These are phyloP conservation scores for Ypsolopha sequella DNA, from an alignment of 2,888 invertebrate genomes.

Conservation along the genomic window DNA sequence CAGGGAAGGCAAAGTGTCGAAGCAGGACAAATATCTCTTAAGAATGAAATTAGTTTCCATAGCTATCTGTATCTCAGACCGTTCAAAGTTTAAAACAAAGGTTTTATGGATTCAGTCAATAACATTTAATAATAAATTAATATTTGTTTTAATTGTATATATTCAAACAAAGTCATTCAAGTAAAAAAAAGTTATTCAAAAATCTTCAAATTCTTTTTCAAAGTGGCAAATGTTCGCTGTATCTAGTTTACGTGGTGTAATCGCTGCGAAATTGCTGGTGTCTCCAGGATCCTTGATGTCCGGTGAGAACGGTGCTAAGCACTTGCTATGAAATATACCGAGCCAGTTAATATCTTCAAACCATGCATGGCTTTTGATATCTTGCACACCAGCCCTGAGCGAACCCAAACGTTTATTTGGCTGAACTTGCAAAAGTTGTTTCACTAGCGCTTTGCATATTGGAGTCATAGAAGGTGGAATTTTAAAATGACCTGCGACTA, in stretches of 20 bases:
- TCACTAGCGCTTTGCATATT: constrained; percentile 83
- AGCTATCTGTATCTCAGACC: too few relatives aligned
- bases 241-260: constrained; percentile 62
- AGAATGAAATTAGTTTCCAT: too few relatives aligned
- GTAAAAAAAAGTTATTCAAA: neutral
- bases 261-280: constrained; percentile 74
- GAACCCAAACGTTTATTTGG: constrained; percentile 81
- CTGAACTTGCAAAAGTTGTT: constrained; percentile 77
- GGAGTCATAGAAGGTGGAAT: constrained; percentile 83
- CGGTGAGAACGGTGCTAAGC: constrained; percentile 74
- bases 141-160: too few relatives aligned
- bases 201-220: constrained; percentile 73
- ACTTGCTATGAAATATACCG: constrained; percentile 80
- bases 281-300: constrained; percentile 67
- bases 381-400: constrained; percentile 86
- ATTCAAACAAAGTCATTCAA: too few relatives aligned
- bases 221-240: constrained; percentile 60
- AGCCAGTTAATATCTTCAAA: constrained; percentile 87
- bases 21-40: too few relatives aligned
- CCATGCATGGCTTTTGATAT: constrained; percentile 93
- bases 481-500: constrained; percentile 87
- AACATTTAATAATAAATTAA: too few relatives aligned
- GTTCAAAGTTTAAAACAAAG: too few relatives aligned
- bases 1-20: too few relatives aligned
- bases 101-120: too few relatives aligned